phyloP scores from a whole-genome alignment of 2,797 vertebrate genomes.

The Echeneis naucrates region DNA sequence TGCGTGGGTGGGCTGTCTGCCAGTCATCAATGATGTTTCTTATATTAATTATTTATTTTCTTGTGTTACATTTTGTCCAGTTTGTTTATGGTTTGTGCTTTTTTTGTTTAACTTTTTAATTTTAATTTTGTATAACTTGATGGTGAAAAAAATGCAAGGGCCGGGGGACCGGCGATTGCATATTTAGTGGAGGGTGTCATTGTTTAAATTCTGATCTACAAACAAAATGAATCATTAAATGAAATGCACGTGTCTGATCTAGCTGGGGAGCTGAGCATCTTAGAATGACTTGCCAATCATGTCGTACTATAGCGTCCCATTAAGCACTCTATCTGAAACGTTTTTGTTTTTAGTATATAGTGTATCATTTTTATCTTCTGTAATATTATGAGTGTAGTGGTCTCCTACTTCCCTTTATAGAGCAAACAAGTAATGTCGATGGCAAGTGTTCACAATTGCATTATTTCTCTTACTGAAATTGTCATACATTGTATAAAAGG shows the following conservation, averaged over 20 bases:
- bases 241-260: neutral
- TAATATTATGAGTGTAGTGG: neutral
- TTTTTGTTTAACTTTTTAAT: too few species aligned
- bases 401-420: too few species aligned
- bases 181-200: neutral
- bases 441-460: too few species aligned
- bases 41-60: neutral
- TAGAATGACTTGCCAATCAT: neutral
- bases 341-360: neutral
- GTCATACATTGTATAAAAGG: too few species aligned
- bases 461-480: too few species aligned
- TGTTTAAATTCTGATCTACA: neutral
- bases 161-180: neutral
- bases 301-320: neutral
- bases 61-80: too few species aligned
- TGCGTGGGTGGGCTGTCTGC: constrained; percentile 61
- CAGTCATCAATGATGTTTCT: constrained; percentile 49
- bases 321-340: neutral
- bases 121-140: too few species aligned
- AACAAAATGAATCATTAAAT: neutral
- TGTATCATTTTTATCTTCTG: neutral
- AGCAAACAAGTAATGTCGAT: too few species aligned
- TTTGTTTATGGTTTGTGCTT: too few species aligned
- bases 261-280: neutral
- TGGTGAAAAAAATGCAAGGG: too few species aligned